Evolutionary conservation across 2,888 invertebrate species (phyloP), one percentile per base, ranked within the genome.

Genomic region (Zele albiditarsus): DNA sequence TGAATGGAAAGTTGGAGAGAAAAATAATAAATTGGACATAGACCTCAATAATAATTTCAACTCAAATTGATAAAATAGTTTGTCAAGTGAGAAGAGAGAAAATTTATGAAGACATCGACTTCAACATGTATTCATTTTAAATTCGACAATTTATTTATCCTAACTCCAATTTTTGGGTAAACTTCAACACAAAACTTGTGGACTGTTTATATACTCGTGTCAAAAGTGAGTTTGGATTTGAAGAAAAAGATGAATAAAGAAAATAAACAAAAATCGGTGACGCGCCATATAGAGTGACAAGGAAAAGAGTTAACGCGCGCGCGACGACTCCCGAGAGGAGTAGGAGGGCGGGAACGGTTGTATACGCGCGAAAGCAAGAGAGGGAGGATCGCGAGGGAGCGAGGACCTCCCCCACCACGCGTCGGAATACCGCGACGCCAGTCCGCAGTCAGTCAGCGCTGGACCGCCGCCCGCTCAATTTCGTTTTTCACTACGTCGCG

Each of bases 391-490:
- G 53, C 20, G 81, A 82, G 83, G 81, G 84, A 81, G 79, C 80
- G 84, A 84, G 81, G 78, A 81, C 81, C 78, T 80, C 83, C 84
- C 85, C 86, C 85, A 85, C 85, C 84, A 84, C 77, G 81, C 82
- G 83, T 78, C 79, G 84, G 82, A 84, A 83, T 84, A 86, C 85
- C 86, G 87, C 86, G 85, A 86, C 88, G 87, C 84, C 84, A 86
- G 85, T 86, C 85, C 83, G 86, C 85, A 89, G 85, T 89, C 89
- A 89, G 89, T 89, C 88, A 89, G 89, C 88, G 89, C 87, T 88
- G 89, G 87, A 89, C 89, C 88, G 89, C 88, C 89, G 88, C 87
- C 88, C 88, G 89, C 87, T 87, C 86, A 81, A 81, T 81, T 83
- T 83, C 83, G 77, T 81, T 82, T 81, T 77, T 78, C 53, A 53